Evolutionary conservation across 1,140 invertebrate species (phyloP).

Genomic region (Drosophila bocqueti): DNA sequence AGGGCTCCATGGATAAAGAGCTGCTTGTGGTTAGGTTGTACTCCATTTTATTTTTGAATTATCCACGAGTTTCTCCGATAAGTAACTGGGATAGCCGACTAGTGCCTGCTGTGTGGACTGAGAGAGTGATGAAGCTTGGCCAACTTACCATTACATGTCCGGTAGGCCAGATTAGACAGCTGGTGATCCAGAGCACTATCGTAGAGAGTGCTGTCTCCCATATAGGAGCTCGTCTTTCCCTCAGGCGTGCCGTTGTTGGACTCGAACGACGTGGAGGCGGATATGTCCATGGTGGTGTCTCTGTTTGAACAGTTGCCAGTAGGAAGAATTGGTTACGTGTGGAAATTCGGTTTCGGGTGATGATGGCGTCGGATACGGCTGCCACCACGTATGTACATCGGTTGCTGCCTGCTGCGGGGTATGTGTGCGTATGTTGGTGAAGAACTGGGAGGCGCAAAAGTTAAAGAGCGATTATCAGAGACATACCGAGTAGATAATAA

Average conservation of each 20-base stretch:
- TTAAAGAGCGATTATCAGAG: slow-evolving; percentile 51
- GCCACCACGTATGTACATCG: slow-evolving; percentile 52
- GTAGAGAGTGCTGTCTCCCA: slow-evolving; percentile 65
- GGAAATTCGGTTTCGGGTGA: slow-evolving; percentile 70
- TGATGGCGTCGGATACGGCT: slow-evolving; percentile 12
- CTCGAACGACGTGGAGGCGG: slow-evolving; percentile 60
- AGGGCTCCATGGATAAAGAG: neutral
- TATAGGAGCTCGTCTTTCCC: slow-evolving; percentile 44
- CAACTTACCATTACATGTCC: slow-evolving; percentile 75
- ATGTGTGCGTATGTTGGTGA: slow-evolving; percentile 25
- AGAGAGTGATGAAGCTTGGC: slow-evolving; percentile 11
- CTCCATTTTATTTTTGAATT: slow-evolving; percentile 7
- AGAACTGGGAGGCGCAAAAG: slow-evolving; percentile 52
- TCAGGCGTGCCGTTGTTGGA: slow-evolving; percentile 52
- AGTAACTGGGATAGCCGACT: neutral
- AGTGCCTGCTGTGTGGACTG: neutral
- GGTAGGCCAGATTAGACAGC: slow-evolving; percentile 66
- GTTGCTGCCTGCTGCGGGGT: slow-evolving; percentile 18
- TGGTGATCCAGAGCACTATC: slow-evolving; percentile 76
- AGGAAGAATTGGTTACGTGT: slow-evolving; percentile 74
- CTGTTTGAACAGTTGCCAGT: slow-evolving; percentile 53
- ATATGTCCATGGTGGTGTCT: slow-evolving; percentile 58
- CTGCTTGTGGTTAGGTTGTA: neutral
- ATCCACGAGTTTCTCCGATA: neutral
- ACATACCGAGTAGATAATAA: slow-evolving; percentile 47